A percentile compares a stretch with the other conserved stretches of the same genome.
These are phyloP conservation scores for Automeris io DNA, from an alignment of 2,888 invertebrate genomes.

Conservation along the genomic window DNA sequence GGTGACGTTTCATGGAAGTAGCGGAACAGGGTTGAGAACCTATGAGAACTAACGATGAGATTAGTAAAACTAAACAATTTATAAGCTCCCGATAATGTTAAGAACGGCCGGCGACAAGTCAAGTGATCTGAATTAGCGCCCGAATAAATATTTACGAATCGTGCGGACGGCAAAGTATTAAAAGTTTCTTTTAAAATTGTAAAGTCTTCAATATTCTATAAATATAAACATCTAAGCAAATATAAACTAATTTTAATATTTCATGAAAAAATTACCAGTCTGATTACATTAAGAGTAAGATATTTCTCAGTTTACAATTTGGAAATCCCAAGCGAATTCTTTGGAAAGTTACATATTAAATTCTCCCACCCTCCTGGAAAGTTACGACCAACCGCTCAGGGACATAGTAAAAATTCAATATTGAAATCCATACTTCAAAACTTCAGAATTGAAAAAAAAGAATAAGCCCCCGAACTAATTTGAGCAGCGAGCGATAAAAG, in stretches of 20 bases:
- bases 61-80: no score
- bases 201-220: no score
- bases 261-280: not conserved
- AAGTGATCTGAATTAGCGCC: no score
- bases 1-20: no score
- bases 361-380: conserved; percentile 30
- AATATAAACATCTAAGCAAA: not conserved
- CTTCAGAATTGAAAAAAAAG: conserved; percentile 53
- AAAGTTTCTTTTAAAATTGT: no score
- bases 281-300: not conserved
- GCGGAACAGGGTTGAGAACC: no score
- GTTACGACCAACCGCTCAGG: conserved; percentile 30
- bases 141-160: no score
- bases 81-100: no score
- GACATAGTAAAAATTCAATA: conserved; percentile 67
- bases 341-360: conserved; percentile 35
- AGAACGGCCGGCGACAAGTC: no score
- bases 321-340: conserved; percentile 15
- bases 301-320: not conserved
- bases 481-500: conserved; percentile 60
- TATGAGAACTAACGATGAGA: no score
- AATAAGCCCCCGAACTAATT: conserved; percentile 56
- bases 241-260: not conserved
- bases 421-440: conserved; percentile 69
- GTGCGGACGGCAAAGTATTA: no score